A percentile compares a stretch with the other conserved stretches of the same genome.
Evolutionary conservation across 2,113 vertebrate species (phyloP).

Genomic region (Isichthys henryi): DNA sequence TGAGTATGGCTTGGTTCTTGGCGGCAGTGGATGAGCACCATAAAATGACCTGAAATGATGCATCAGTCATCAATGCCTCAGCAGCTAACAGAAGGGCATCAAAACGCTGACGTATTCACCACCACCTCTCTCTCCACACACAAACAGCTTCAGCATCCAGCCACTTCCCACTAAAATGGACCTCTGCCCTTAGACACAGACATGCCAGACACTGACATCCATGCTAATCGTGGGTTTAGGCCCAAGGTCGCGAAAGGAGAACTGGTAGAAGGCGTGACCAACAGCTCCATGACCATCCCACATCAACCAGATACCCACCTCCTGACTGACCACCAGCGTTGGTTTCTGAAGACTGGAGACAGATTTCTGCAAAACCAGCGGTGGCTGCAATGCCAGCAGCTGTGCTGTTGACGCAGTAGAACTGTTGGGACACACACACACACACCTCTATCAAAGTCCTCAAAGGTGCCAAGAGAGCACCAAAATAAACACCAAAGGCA

Average conservation of each 20-base stretch:
- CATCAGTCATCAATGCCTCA: not conserved
- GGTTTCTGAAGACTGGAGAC: conserved; percentile 99
- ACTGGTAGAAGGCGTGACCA: not conserved
- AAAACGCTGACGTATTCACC: not conserved
- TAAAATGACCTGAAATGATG: not conserved
- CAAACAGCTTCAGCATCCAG: not conserved
- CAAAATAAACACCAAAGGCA: not conserved
- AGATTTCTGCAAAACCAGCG: conserved; percentile 97
- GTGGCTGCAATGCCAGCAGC: conserved; percentile 96
- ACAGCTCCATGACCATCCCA: not conserved
- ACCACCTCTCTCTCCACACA: not conserved
- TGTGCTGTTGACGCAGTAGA: conserved; percentile 87
- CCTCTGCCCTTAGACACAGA: not conserved
- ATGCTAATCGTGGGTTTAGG: not conserved
- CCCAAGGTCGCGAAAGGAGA: not conserved
- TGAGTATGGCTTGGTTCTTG: not conserved
- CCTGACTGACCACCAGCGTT: conserved; percentile 80
- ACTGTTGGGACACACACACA: conserved; percentile 54
- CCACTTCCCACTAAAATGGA: not conserved
- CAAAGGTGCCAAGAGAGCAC: not conserved
- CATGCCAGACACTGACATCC: not conserved
- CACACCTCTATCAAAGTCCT: not conserved
- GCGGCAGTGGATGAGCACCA: not conserved
- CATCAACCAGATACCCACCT: conserved; percentile 60
- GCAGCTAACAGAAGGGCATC: not conserved